Percentiles rank a stretch among this genome's conserved stretches.
Evolutionary conservation across 1,140 invertebrate species (phyloP).

Genomic region (Nylanderia fulva): DNA sequence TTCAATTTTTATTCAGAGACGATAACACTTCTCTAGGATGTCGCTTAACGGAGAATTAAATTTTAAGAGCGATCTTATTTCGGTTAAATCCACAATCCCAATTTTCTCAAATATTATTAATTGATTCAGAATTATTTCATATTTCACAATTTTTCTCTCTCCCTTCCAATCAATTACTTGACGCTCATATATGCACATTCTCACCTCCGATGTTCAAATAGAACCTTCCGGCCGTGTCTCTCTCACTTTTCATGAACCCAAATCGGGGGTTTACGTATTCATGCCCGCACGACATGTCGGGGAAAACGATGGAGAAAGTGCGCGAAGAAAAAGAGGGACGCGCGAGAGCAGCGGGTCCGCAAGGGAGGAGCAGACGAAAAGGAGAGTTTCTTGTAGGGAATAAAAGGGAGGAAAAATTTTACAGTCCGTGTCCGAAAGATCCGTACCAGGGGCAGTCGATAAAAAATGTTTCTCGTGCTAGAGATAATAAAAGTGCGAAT

Average conservation of each 20-base stretch:
- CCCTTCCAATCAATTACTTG: constrained; percentile 56
- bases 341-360: background rate
- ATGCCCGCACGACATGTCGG: constrained; percentile 60
- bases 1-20: background rate
- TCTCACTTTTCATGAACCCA: constrained; percentile 58
- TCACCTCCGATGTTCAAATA: background rate
- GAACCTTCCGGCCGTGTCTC: constrained; percentile 45
- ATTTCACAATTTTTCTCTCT: constrained; percentile 27
- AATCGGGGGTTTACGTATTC: constrained; percentile 69
- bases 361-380: background rate
- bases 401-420: constrained; percentile 72
- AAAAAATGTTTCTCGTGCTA: constrained; percentile 78
- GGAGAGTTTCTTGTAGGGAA: constrained; percentile 47
- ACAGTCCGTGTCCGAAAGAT: constrained; percentile 72
- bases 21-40: constrained; percentile 4
- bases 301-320: constrained; percentile 39
- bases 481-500: constrained; percentile 76
- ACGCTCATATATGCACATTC: constrained; percentile 23
- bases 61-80: constrained; percentile 32
- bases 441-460: constrained; percentile 73
- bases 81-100: constrained; percentile 25
- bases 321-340: constrained; percentile 33
- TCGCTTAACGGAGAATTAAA: constrained; percentile 2
- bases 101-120: constrained; percentile 31
- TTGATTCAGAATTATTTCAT: constrained; percentile 23